phyloP scores from a whole-genome alignment of 2,113 vertebrate genomes.

The Syrmaticus mikado region DNA sequence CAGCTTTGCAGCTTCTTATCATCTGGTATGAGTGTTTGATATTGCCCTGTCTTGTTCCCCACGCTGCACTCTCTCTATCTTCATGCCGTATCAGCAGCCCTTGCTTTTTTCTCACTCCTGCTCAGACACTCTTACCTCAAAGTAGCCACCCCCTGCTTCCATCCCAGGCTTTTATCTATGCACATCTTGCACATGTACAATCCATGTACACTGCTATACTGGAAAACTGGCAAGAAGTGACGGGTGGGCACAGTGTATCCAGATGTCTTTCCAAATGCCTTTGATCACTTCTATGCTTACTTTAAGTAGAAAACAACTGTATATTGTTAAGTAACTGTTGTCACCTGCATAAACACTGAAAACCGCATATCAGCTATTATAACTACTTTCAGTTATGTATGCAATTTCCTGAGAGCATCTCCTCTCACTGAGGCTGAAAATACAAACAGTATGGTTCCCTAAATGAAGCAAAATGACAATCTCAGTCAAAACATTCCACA shows the following conservation, averaged over 20 bases:
- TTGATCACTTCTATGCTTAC: background rate
- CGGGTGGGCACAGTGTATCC: background rate
- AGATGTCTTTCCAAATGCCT: background rate
- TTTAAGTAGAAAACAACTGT: background rate
- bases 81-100: accelerated
- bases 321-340: background rate
- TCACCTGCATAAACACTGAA: background rate
- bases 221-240: background rate
- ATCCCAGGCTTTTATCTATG: background rate
- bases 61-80: background rate
- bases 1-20: no score
- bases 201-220: background rate
- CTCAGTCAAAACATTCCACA: background rate
- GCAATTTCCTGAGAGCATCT: slow-evolving; percentile 11
- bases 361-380: background rate
- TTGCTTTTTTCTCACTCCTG: background rate
- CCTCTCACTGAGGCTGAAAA: background rate
- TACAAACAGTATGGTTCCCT: background rate
- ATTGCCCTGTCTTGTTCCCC: background rate
- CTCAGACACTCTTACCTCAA: accelerated
- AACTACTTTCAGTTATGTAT: background rate
- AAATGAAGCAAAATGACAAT: background rate
- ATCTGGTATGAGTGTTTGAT: background rate
- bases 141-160: background rate
- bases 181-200: background rate